Conservation (phyloP, 2,113 vertebrate species). For the Epinephelus lanceolatus region DNA sequence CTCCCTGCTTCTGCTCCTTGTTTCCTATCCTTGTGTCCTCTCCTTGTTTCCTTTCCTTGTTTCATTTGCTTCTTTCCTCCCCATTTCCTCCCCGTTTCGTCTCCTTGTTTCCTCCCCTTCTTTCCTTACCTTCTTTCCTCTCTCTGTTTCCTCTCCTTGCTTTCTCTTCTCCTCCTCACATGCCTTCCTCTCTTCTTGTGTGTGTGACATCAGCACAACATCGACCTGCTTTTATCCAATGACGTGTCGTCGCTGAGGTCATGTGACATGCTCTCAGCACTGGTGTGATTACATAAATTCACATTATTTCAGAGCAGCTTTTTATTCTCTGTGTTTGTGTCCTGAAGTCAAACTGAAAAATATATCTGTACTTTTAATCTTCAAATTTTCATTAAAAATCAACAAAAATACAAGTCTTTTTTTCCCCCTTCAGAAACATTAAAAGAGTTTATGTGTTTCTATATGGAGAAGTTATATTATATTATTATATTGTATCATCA, state of each 20-base stretch:
- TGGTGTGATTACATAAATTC: conserved; percentile 51
- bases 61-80: too few species aligned
- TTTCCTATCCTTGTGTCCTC: neutral
- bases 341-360: too few species aligned
- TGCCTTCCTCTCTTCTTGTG: neutral
- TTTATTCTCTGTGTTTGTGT: neutral
- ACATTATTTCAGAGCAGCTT: conserved; percentile 22
- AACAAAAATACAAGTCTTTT: too few species aligned
- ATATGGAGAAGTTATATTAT: too few species aligned
- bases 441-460: too few species aligned
- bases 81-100: neutral
- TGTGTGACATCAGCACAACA: conserved; percentile 22
- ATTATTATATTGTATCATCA: too few species aligned
- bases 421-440: too few species aligned
- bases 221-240: conserved; percentile 24
- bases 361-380: too few species aligned
- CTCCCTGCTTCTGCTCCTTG: too few species aligned
- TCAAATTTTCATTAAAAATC: too few species aligned
- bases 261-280: conserved; percentile 21
- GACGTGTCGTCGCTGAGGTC: neutral
- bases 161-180: neutral
- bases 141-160: neutral
- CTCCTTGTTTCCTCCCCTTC: neutral
- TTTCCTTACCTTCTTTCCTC: neutral
- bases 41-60: neutral